These are phyloP conservation scores for Ochotona curzoniae DNA, from an alignment of 2,113 vertebrate genomes.

Conservation along the genomic window DNA sequence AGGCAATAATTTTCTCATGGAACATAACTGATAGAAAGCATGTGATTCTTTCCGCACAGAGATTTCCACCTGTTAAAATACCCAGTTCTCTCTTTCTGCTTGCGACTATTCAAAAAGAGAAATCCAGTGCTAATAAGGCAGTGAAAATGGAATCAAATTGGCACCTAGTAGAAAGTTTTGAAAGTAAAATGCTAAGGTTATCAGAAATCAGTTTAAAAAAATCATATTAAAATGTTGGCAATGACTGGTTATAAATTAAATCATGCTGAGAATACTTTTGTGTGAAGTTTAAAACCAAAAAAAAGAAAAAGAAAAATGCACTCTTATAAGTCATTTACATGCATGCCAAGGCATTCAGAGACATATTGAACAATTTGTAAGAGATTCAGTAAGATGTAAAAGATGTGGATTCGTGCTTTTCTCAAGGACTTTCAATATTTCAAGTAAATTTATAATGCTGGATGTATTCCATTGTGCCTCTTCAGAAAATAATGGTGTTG, in stretches of 20 bases:
- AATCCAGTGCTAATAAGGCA: constrained; percentile 16
- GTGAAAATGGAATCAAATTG: not conserved
- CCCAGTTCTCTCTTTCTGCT: constrained; percentile 3
- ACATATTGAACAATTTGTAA: not conserved
- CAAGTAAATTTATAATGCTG: not conserved
- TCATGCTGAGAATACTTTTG: not conserved
- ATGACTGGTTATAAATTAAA: not conserved
- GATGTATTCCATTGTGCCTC: not conserved
- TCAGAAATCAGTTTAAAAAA: not conserved
- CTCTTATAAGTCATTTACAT: not conserved
- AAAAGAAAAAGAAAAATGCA: constrained; percentile 4
- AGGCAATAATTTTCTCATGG: not conserved
- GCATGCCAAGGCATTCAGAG: not conserved
- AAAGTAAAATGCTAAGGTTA: constrained; percentile 46
- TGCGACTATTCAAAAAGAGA: not conserved
- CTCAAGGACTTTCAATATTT: not conserved
- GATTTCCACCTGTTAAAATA: not conserved
- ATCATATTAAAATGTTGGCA: not conserved
- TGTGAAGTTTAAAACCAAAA: constrained; percentile 10
- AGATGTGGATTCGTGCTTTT: not conserved
- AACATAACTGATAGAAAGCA: constrained; percentile 44
- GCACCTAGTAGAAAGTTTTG: not conserved
- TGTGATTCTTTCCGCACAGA: not conserved
- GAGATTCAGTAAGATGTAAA: not conserved
- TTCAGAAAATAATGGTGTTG: not conserved